Evolutionary conservation across 92 coral and sea anemone genomes (phyloP).

Genomic region (Porites cylindrica): DNA sequence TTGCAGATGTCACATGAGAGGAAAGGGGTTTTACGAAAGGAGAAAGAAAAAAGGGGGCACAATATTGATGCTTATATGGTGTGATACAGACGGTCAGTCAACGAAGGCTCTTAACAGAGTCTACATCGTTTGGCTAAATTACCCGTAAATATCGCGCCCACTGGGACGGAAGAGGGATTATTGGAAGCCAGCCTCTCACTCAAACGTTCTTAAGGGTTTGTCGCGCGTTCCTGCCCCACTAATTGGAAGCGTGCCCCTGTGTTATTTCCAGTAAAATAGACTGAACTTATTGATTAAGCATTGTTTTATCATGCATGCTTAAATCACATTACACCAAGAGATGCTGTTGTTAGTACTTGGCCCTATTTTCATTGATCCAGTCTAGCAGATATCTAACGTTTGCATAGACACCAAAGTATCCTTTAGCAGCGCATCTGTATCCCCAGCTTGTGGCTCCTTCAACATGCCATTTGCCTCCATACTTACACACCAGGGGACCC

Average conservation of each 20-base stretch:
- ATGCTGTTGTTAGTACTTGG: background rate
- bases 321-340: background rate
- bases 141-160: background rate
- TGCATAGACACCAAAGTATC: slow-evolving; percentile 76
- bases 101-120: background rate
- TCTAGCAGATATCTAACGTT: slow-evolving; percentile 26
- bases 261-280: no score
- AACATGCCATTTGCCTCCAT: slow-evolving; percentile 64
- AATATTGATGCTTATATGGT: background rate
- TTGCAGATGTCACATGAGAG: slow-evolving; percentile 12
- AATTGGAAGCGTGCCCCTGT: no score
- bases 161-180: background rate
- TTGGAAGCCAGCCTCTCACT: no score
- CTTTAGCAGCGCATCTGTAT: slow-evolving; percentile 53
- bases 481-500: slow-evolving; percentile 73
- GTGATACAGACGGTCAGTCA: background rate
- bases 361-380: slow-evolving; percentile 46
- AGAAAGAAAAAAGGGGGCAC: background rate
- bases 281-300: no score
- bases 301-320: background rate
- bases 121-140: background rate
- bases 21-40: background rate
- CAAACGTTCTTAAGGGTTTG: no score
- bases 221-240: no score
- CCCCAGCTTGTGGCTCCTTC: slow-evolving; percentile 77